Conservation (phyloP, 1,140 invertebrate species). For the Metopolophium dirhodum region DNA sequence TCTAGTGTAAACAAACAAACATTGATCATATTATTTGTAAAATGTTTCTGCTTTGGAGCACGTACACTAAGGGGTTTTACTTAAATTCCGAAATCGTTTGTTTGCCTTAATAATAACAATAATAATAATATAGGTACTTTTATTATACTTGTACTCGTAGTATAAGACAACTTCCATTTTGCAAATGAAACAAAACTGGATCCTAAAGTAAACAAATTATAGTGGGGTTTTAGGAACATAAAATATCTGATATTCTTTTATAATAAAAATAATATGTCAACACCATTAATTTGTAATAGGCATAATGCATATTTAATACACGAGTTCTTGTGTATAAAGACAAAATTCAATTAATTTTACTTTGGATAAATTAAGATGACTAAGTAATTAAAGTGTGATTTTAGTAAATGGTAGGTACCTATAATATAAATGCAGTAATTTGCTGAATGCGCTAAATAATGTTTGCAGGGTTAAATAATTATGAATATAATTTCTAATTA, state of each 20-base stretch:
- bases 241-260: not conserved
- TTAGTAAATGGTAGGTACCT: not conserved
- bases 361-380: not conserved
- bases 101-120: slow-evolving; percentile 21
- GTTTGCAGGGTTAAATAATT: not conserved
- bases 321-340: not conserved
- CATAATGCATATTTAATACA: not conserved
- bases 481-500: not conserved
- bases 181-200: not conserved
- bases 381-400: not conserved
- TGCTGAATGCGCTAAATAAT: not conserved
- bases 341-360: not conserved
- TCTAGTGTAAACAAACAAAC: slow-evolving; percentile 17
- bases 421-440: not conserved
- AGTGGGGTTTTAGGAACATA: not conserved
- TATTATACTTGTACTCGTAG: not conserved
- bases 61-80: not conserved
- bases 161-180: not conserved
- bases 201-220: not conserved
- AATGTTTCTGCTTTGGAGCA: not conserved
- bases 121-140: not conserved
- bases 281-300: not conserved
- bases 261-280: not conserved
- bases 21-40: not conserved
- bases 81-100: not conserved